These are phyloP conservation scores for Trachemys scripta DNA, from an alignment of 2,113 vertebrate species.

Conservation along the genomic window DNA sequence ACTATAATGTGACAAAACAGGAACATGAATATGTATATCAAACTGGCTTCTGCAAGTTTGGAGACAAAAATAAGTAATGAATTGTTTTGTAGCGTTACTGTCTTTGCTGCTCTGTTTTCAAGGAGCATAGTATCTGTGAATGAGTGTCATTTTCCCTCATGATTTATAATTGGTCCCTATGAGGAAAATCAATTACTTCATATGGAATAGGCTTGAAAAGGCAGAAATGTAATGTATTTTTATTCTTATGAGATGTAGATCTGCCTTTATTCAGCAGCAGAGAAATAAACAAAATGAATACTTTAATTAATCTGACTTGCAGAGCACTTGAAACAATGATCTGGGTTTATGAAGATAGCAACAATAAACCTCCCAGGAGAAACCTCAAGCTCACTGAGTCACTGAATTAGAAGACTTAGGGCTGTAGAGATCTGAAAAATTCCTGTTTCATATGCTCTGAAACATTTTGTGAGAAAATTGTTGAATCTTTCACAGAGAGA, in stretches of 20 bases:
- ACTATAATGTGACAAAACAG: neutral
- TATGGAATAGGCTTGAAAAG: slow-evolving; percentile 64
- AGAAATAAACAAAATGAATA: slow-evolving; percentile 74
- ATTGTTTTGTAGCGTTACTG: neutral
- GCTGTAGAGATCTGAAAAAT: neutral
- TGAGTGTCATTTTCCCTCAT: slow-evolving; percentile 27
- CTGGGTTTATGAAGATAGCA: slow-evolving; percentile 47
- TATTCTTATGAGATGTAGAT: slow-evolving; percentile 42
- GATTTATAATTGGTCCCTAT: slow-evolving; percentile 65
- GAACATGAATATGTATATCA: neutral
- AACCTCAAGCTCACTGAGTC: neutral
- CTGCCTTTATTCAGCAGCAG: slow-evolving; percentile 68
- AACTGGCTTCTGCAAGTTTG: neutral
- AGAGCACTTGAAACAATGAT: slow-evolving; percentile 76
- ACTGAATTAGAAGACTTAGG: neutral
- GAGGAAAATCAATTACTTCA: slow-evolving; percentile 70
- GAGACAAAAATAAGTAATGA: neutral
- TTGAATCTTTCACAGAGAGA: neutral
- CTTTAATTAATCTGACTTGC: slow-evolving; percentile 77
- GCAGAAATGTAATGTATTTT: slow-evolving; percentile 28
- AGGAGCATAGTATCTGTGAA: neutral
- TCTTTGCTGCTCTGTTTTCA: neutral
- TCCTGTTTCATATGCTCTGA: neutral
- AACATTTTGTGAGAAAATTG: neutral
- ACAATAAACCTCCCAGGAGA: slow-evolving; percentile 51